Evolutionary conservation across 2,797 vertebrate species (phyloP).

Genomic region (Graptemys geographica): DNA sequence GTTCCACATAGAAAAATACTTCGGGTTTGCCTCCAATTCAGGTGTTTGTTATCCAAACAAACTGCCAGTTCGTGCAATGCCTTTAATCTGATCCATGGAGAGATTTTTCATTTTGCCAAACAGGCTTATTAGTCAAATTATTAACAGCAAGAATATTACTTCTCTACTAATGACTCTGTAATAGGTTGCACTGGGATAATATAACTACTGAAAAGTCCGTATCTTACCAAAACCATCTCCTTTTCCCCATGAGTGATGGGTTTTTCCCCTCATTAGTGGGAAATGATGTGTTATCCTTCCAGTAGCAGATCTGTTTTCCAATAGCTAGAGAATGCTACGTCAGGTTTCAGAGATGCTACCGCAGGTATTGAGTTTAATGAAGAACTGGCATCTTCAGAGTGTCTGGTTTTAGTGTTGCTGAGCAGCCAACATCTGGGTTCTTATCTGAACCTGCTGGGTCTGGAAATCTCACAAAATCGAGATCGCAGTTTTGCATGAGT

Average conservation of each 20-base stretch:
- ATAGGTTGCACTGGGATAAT: conserved; percentile 31
- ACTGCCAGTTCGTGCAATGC: not conserved
- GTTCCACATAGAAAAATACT: not conserved
- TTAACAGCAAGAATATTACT: conserved; percentile 51
- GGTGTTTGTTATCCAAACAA: not conserved
- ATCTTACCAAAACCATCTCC: not conserved
- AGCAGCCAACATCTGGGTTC: not conserved
- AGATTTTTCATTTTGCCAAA: conserved; percentile 56
- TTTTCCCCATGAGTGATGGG: fast-evolving
- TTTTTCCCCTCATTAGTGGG: not conserved
- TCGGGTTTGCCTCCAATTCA: not conserved
- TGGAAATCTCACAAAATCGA: not conserved
- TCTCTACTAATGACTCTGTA: conserved; percentile 61
- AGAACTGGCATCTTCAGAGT: not conserved
- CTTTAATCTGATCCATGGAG: conserved; percentile 32
- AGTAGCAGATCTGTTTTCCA: not conserved
- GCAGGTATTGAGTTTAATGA: not conserved
- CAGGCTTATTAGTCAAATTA: conserved; percentile 66
- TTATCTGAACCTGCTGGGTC: not conserved
- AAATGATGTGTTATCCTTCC: not conserved
- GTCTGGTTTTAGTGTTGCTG: not conserved
- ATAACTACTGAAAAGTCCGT: not conserved
- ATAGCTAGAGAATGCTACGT: not conserved
- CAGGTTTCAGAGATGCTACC: not conserved
- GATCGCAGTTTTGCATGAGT: not conserved